Evolutionary conservation across 2,113 vertebrate species (phyloP).

Genomic region (Uria aalge): DNA sequence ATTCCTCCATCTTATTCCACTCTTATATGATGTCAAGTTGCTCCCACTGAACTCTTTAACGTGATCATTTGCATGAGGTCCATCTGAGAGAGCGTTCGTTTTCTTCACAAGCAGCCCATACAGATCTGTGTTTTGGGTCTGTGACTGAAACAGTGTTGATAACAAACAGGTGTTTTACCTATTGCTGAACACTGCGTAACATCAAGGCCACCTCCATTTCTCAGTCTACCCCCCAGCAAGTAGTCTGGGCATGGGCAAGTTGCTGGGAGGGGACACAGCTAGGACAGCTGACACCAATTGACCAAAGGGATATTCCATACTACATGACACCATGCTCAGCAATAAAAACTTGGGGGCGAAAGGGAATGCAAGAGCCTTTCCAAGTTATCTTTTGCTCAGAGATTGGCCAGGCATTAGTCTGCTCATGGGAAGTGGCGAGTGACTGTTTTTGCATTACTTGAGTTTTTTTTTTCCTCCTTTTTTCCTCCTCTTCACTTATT

Average conservation of each 20-base stretch:
- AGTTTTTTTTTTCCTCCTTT: neutral
- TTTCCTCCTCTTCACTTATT: neutral
- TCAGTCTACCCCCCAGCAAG: neutral
- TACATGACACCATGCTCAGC: neutral
- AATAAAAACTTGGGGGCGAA: neutral
- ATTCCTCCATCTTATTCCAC: neutral
- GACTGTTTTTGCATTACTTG: neutral
- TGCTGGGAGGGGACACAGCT: accelerated
- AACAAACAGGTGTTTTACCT: neutral
- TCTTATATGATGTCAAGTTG: neutral
- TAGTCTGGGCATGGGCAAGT: neutral
- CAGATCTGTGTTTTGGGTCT: neutral
- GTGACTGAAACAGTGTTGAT: neutral
- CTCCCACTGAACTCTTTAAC: neutral
- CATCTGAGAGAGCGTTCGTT: neutral
- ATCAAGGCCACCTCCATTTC: neutral
- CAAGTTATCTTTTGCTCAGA: neutral
- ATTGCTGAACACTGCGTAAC: neutral
- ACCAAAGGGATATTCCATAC: neutral
- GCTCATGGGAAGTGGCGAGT: neutral
- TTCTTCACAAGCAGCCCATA: neutral
- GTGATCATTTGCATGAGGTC: neutral
- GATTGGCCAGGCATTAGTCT: neutral
- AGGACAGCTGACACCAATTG: neutral
- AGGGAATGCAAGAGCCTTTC: neutral